phyloP scores from a whole-genome alignment of 1,140 invertebrate genomes.

The Heliconius himera region DNA sequence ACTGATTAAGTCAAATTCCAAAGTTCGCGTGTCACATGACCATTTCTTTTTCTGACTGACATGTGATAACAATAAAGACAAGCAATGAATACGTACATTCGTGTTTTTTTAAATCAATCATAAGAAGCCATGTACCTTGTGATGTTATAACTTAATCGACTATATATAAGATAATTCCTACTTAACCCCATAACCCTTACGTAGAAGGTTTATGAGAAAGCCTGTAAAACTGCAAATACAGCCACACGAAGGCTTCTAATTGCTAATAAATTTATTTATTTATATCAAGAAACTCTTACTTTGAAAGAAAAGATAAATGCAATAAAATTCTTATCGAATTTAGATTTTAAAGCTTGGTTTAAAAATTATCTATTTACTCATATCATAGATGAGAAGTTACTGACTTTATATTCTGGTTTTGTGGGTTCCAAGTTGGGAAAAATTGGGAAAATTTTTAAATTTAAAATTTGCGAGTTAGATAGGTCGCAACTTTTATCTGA shows the following conservation, averaged over 20 bases:
- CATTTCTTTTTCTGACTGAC: constrained; percentile 39
- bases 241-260: constrained; percentile 51
- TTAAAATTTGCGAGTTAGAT: too few relatives aligned
- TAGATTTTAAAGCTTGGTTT: too few relatives aligned
- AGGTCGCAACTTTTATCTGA: too few relatives aligned
- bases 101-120: constrained; percentile 25
- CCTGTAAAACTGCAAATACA: constrained; percentile 43
- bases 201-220: constrained; percentile 40
- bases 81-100: background rate
- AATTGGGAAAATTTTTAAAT: too few relatives aligned
- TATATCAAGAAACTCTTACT: too few relatives aligned
- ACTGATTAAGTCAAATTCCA: constrained; percentile 70
- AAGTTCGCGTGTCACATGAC: constrained; percentile 53
- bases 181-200: constrained; percentile 49
- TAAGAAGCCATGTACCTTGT: constrained; percentile 12
- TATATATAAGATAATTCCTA: constrained; percentile 36
- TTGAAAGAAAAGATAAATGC: too few relatives aligned
- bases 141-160: constrained; percentile 17
- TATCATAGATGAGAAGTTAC: too few relatives aligned
- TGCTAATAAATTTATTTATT: too few relatives aligned
- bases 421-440: too few relatives aligned
- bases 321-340: too few relatives aligned
- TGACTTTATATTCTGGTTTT: too few relatives aligned
- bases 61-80: constrained; percentile 19
- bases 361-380: too few relatives aligned